Base-by-base conservation (phyloP, 1,140 invertebrate species). In the Sesamia nonagrioides region DNA sequence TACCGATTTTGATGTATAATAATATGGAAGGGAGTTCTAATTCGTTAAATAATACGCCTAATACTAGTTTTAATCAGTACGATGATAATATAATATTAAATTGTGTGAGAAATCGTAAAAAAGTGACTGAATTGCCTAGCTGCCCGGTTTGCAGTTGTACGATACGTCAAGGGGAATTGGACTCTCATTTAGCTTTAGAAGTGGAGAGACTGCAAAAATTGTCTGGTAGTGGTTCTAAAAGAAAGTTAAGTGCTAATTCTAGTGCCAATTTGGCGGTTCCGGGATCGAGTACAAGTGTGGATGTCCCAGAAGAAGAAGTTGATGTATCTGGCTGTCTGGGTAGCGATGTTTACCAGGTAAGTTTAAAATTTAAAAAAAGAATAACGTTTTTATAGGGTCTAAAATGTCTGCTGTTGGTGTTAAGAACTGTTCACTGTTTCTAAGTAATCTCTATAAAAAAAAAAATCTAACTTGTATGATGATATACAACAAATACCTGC, bases 131-230 rank as follows among this genome's bases (percentile, higher is more conserved):
- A 78, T 76, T 92, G 5, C 89, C 93, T 0, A 93, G 91, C 78
- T 95, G 95, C 84, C 95, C 95, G 0, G 92, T 95, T 0, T 95
- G 95, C 75, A 94, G 93, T 58, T 95, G 95, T 82, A 95, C 95
- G 0, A 88, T 95, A 37, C 61, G 94, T 6, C 88, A 93, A 2
- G 91, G 91, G 0, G 95, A 95, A 77, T 82, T 95, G 8, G 93
- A 95, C 11, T 82, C 83, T 8, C 95, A 95, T 83, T 86, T 95
- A 17, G 54, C 86, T 15, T 81, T 95, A 35, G 94, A 95, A 86
- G 83, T 95, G 45, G 94, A 95, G n/a, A 87, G 91, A 35, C 68
- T 95, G 15, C 87, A 92, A 18, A 95, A 95, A 76, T 69, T 95
- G 7, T 92, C 91, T 11, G 77, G 69, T 66, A 83, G 85, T 61